These are phyloP conservation scores for Echinometra lucunter DNA, from an alignment of 53 echinoderm and acorn worm species.

Conservation along the genomic window DNA sequence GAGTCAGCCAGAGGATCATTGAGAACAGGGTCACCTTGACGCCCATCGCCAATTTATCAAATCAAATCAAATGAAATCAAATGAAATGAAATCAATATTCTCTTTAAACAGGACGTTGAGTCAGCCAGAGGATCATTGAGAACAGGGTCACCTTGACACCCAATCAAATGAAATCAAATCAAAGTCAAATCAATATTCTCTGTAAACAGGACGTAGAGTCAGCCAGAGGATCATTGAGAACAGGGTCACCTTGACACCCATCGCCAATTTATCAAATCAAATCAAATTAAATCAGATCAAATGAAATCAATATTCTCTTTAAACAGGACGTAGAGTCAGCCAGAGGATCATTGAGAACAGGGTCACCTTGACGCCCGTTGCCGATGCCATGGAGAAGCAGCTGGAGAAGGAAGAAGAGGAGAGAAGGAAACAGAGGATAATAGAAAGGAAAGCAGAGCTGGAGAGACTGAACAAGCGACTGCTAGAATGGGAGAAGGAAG, in stretches of 20 bases:
- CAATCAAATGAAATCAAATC: too few species aligned
- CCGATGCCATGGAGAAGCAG: conserved; percentile 66
- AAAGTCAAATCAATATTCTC: too few species aligned
- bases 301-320: background rate
- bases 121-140: conserved; percentile 51
- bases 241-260: background rate
- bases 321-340: conserved; percentile 66
- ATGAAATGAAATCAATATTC: too few species aligned
- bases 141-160: conserved; percentile 64
- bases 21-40: conserved; percentile 36
- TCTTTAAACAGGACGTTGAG: conserved; percentile 61
- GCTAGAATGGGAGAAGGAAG: conserved; percentile 73
- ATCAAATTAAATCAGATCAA: too few species aligned
- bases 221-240: background rate
- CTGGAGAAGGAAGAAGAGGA: conserved; percentile 68
- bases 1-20: conserved; percentile 58
- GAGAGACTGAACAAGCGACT: conserved; percentile 61
- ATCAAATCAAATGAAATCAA: too few species aligned
- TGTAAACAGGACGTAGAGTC: background rate
- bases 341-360: conserved; percentile 36
- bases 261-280: too few species aligned
- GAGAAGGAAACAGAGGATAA: conserved; percentile 76
- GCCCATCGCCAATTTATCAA: conserved; percentile 68
- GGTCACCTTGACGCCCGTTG: conserved; percentile 68
- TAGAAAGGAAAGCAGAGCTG: conserved; percentile 80